phyloP scores from a whole-genome alignment of 2,888 invertebrate genomes.

The Chamaedrilus cognettii region DNA sequence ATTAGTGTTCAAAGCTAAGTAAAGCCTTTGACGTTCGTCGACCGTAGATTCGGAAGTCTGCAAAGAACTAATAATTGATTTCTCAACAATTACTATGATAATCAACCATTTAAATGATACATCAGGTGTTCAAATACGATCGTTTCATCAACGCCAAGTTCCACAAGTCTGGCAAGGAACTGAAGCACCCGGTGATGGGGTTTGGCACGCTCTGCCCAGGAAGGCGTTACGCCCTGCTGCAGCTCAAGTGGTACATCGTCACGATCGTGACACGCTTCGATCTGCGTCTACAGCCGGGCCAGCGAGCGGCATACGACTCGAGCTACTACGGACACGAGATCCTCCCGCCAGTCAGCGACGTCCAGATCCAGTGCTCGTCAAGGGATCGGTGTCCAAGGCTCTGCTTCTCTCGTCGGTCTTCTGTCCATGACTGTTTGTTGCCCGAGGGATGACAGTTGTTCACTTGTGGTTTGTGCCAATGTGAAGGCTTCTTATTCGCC shows the following conservation, averaged over 20 bases:
- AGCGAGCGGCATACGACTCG: constrained; percentile 46
- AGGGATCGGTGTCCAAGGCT: too few species aligned
- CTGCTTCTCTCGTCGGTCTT: too few species aligned
- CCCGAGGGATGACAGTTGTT: too few species aligned
- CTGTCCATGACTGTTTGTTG: too few species aligned
- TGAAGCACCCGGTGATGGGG: constrained; percentile 50
- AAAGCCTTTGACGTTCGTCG: too few species aligned
- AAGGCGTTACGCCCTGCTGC: constrained; percentile 53
- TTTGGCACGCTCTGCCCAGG: constrained; percentile 59
- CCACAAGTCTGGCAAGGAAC: constrained; percentile 5
- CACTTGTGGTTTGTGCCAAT: too few species aligned
- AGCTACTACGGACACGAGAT: constrained; percentile 59
- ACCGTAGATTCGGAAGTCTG: too few species aligned
- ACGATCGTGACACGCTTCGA: constrained; percentile 51
- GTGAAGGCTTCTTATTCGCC: too few species aligned
- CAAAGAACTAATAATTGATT: too few species aligned
- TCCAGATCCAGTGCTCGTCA: constrained; percentile 42
- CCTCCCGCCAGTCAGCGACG: constrained; percentile 55
- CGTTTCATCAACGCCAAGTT: constrained; percentile 48
- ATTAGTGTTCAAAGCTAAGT: too few species aligned
- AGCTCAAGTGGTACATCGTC: constrained; percentile 56
- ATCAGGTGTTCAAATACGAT: constrained; percentile 57
- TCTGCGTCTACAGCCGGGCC: constrained; percentile 47
- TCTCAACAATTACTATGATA: too few species aligned
- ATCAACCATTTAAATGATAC: too few species aligned